A percentile compares a stretch with the other conserved stretches of the same genome.
Evolutionary conservation across 2,888 invertebrate genomes (phyloP).

Genomic region (Clistopyga incitator): DNA sequence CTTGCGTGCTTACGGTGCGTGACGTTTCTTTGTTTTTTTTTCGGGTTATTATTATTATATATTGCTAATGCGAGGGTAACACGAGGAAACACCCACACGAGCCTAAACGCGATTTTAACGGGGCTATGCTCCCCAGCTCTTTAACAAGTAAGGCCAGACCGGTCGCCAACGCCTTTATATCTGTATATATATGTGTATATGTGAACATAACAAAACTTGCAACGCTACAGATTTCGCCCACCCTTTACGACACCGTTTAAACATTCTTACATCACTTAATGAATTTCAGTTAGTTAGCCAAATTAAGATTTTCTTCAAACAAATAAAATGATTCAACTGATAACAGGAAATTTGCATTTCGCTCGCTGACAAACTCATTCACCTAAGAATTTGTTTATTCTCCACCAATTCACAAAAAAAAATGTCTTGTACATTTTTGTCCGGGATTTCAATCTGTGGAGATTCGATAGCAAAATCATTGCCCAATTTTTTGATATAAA

Average conservation of each 20-base stretch:
- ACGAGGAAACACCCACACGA: conserved; percentile 32
- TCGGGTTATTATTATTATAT: conserved; percentile 15
- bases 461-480: no score
- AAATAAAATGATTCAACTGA: background rate
- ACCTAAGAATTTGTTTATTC: background rate
- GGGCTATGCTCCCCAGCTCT: conserved; percentile 16
- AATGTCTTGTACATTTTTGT: no score
- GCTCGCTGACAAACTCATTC: background rate
- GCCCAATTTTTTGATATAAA: no score
- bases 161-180: conserved; percentile 72
- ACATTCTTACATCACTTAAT: background rate
- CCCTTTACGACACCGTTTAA: background rate
- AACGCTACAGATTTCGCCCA: conserved; percentile 33
- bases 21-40: conserved; percentile 29
- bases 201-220: conserved; percentile 18
- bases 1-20: conserved; percentile 33
- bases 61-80: background rate
- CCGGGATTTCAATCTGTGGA: no score
- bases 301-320: background rate
- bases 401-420: background rate
- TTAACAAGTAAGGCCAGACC: conserved; percentile 74
- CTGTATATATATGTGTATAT: background rate
- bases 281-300: background rate
- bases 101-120: conserved; percentile 31
- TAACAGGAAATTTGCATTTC: background rate